These are phyloP conservation scores for Noctua janthe DNA, from an alignment of 2,888 invertebrate genomes.

Conservation along the genomic window DNA sequence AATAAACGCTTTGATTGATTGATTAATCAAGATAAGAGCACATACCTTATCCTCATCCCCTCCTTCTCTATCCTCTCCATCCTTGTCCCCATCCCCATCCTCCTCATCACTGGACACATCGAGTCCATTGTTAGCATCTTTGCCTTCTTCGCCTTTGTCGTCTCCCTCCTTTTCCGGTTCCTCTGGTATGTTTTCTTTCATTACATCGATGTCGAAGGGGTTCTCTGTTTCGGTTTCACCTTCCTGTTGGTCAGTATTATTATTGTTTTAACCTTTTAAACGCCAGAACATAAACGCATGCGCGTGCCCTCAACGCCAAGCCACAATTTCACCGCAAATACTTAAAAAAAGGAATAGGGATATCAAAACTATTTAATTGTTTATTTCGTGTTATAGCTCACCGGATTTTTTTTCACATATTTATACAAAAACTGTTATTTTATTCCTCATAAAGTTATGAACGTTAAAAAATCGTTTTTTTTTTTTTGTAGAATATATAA, in stretches of 20 bases:
- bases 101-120: conserved; percentile 88
- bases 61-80: conserved; percentile 68
- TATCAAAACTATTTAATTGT: too few species aligned
- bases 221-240: conserved; percentile 93
- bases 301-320: too few species aligned
- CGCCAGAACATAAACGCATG: too few species aligned
- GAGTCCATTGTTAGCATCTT: conserved; percentile 83
- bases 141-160: conserved; percentile 80
- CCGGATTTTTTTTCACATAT: too few species aligned
- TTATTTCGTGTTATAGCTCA: too few species aligned
- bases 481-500: too few species aligned
- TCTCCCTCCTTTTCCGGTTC: conserved; percentile 76
- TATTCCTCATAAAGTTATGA: background rate
- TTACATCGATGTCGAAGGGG: conserved; percentile 96
- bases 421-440: background rate
- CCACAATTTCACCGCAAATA: too few species aligned
- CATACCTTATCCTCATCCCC: conserved; percentile 70
- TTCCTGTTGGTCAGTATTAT: conserved; percentile 76
- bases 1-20: too few species aligned
- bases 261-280: background rate
- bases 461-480: too few species aligned
- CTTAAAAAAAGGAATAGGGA: too few species aligned
- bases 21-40: background rate
- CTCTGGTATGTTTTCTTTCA: conserved; percentile 91
- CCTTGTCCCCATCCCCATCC: conserved; percentile 77